These are phyloP conservation scores for Lasius platythorax DNA, from an alignment of 2,888 invertebrate genomes.

Conservation along the genomic window DNA sequence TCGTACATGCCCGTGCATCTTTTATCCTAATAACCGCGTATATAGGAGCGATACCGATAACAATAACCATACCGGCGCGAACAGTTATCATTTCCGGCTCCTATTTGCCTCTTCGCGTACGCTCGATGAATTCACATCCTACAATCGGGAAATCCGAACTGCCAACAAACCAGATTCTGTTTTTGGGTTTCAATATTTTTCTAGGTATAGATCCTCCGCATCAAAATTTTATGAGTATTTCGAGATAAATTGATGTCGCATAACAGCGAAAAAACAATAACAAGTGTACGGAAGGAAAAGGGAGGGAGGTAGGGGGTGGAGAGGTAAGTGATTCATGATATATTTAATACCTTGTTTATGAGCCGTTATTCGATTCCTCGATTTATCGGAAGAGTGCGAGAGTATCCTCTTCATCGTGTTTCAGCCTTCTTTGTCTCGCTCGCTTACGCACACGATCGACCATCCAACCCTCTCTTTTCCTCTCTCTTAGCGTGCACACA, in stretches of 20 bases:
- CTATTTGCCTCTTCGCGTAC: slow-evolving; percentile 36
- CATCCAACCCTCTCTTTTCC: not conserved
- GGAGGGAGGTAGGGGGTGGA: not conserved
- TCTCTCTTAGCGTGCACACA: slow-evolving; percentile 21
- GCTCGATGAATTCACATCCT: slow-evolving; percentile 35
- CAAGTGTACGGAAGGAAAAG: slow-evolving; percentile 11
- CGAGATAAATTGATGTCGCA: slow-evolving; percentile 4
- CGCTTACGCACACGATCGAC: slow-evolving; percentile 6
- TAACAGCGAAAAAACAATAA: not conserved
- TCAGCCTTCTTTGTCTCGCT: not conserved
- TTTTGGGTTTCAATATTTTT: slow-evolving; percentile 38
- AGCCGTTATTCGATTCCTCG: slow-evolving; percentile 46
- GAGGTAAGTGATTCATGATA: slow-evolving; percentile 1
- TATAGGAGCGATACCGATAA: slow-evolving; percentile 20
- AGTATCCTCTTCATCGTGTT: slow-evolving; percentile 31
- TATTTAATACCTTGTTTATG: slow-evolving; percentile 50
- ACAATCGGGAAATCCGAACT: slow-evolving; percentile 15
- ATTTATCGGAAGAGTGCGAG: slow-evolving; percentile 38
- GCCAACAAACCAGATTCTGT: slow-evolving; percentile 31
- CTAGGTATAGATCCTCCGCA: not conserved
- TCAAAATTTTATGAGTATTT: slow-evolving; percentile 19
- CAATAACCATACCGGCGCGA: slow-evolving; percentile 4
- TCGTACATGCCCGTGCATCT: slow-evolving; percentile 28
- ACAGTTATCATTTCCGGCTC: slow-evolving; percentile 40
- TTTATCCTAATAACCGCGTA: slow-evolving; percentile 37